Conservation (phyloP, 2,797 vertebrate genomes). For the Poeciliopsis gracilis region DNA sequence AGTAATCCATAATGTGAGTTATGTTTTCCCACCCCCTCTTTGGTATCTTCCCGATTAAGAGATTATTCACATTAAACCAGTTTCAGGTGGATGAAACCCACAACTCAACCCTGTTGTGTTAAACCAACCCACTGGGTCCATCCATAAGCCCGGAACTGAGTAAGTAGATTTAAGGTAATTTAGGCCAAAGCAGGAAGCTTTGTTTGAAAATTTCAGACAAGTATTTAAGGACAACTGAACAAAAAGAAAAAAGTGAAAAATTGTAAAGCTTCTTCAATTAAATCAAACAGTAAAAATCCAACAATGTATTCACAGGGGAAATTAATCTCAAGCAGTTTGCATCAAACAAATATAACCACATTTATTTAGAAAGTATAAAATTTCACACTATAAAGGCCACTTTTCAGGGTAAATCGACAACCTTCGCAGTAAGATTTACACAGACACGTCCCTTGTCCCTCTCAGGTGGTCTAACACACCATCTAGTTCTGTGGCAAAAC, state of each 20-base stretch:
- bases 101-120: neutral
- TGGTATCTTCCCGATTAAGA: neutral
- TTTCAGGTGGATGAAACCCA: neutral
- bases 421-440: constrained; percentile 79
- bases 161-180: neutral
- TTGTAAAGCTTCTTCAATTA: neutral
- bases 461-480: constrained; percentile 74
- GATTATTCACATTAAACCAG: neutral
- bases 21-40: neutral
- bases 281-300: constrained; percentile 34
- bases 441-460: constrained; percentile 74
- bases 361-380: constrained; percentile 91
- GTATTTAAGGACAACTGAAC: neutral
- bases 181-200: neutral
- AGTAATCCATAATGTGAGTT: neutral
- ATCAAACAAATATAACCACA: constrained; percentile 87
- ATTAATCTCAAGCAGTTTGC: constrained; percentile 58
- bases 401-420: constrained; percentile 85
- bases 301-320: constrained; percentile 5
- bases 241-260: neutral
- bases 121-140: neutral
- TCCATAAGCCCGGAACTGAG: neutral
- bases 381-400: constrained; percentile 89
- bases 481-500: constrained; percentile 78
- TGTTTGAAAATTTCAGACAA: neutral